Evolutionary conservation across 1,140 invertebrate genomes (phyloP).

Genomic region (Batillaria attramentaria): DNA sequence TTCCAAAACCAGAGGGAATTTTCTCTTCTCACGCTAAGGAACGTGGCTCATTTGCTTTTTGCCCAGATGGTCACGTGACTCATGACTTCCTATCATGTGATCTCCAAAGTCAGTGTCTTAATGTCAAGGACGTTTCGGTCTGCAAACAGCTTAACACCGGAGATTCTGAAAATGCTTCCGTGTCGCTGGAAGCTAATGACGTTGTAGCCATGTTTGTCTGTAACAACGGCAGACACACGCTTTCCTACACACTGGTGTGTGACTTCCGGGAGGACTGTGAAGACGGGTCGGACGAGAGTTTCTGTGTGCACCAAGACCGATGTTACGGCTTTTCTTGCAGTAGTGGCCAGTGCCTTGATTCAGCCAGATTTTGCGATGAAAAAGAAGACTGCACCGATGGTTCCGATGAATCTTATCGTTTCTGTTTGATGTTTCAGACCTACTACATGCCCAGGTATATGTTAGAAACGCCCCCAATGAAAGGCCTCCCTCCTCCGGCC

Average conservation of each 20-base stretch:
- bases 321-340: conserved; percentile 2
- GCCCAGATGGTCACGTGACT: conserved; percentile 3
- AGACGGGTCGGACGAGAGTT: conserved; percentile 19
- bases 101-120: background rate
- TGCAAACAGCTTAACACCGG: background rate
- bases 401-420: background rate
- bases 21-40: background rate
- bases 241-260: conserved; percentile 21
- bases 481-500: background rate
- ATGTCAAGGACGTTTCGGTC: background rate
- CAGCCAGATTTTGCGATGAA: background rate
- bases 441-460: background rate
- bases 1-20: background rate
- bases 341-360: conserved; percentile 5
- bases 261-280: conserved; percentile 26
- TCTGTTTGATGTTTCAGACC: background rate
- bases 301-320: background rate
- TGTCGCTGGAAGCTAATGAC: too few relatives aligned
- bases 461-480: background rate
- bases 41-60: background rate
- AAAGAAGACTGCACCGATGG: conserved; percentile 17
- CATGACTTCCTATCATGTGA: conserved; percentile 18
- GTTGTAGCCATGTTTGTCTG: conserved; percentile 23
- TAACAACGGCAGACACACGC: background rate
- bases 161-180: background rate